Evolutionary conservation across 2,797 vertebrate species (phyloP), one percentile per base, ranked within the genome.

Genomic region (Simalia tracyae): DNA sequence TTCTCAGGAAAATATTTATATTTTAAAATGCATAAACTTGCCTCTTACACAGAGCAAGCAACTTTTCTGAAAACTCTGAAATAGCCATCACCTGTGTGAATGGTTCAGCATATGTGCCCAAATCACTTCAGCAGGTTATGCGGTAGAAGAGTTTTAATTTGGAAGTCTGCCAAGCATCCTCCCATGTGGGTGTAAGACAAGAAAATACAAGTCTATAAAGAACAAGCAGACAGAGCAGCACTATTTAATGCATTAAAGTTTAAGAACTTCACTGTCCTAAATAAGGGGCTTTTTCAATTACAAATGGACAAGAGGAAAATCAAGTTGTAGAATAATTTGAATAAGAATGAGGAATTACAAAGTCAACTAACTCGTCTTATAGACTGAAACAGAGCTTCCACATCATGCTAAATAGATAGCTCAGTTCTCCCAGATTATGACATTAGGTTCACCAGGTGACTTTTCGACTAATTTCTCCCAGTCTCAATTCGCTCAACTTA

Each of bases 121-220:
- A 90, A 87, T 56, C 90, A 64, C 11, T 57, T 84, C 50, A 87
- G 6, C 31, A 24, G 4, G 68, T 11, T 68, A 19, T 60, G 36
- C 56, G 61, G 56, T 63, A 76, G 17, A 15, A 85, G 26, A 87
- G 10, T 87, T 92, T 92, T 84, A 64, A 84, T 64, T 57, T 81
- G 26, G 85, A 87, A 87, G 59, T 9, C 17, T 90, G 46, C 36
- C 84, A 92, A 87, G 59, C 88, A 90, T 76, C 89, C 24, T 90
- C 66, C 85, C 92, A 92, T 7, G 50, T 84, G 17, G 89, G 86
- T 66, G 60, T 84, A 87, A 36, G 31, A 26, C 92, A 92, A 90
- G 59, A 92, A 90, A 59, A 90, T 84, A 88, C 89, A 84, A 90
- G 85, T 64, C 50, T 72, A 88, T 36, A 57, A 90, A 88, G 60